These are phyloP conservation scores for Hydrotaea diabolus DNA, from an alignment of 2,888 invertebrate genomes.

Conservation along the genomic window DNA sequence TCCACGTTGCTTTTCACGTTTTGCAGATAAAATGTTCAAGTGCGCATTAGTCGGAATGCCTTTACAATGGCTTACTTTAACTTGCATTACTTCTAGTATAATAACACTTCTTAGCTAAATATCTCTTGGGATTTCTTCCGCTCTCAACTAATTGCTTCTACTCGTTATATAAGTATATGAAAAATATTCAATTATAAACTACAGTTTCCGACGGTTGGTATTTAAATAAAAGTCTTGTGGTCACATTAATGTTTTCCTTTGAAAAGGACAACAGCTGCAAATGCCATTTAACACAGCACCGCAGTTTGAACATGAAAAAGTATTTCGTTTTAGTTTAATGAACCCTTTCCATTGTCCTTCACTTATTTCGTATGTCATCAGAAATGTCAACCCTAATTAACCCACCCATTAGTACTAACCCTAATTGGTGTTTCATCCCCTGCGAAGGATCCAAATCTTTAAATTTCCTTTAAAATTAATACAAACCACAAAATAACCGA, in stretches of 20 bases:
- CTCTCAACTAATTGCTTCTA: neutral
- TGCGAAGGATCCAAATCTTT: neutral
- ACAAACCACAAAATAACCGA: neutral
- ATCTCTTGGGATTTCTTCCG: neutral
- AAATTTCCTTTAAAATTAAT: constrained; percentile 8
- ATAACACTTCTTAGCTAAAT: too few relatives aligned
- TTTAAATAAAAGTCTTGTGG: neutral
- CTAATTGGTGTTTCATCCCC: neutral
- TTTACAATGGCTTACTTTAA: too few relatives aligned
- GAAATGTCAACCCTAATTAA: constrained; percentile 13
- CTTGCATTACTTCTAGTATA: too few relatives aligned
- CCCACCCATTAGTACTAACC: neutral
- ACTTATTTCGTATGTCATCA: neutral
- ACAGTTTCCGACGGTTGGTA: neutral
- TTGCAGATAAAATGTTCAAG: too few relatives aligned
- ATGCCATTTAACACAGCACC: neutral
- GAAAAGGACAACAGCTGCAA: neutral
- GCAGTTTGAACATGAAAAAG: neutral
- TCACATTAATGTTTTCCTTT: neutral
- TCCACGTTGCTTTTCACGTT: too few relatives aligned
- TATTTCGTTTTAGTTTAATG: neutral
- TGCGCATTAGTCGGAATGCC: too few relatives aligned
- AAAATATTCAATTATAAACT: neutral
- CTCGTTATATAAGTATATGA: too few relatives aligned
- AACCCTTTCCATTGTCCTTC: neutral